These are phyloP conservation scores for Sparus aurata DNA, from an alignment of 2,797 vertebrate genomes.

Conservation along the genomic window DNA sequence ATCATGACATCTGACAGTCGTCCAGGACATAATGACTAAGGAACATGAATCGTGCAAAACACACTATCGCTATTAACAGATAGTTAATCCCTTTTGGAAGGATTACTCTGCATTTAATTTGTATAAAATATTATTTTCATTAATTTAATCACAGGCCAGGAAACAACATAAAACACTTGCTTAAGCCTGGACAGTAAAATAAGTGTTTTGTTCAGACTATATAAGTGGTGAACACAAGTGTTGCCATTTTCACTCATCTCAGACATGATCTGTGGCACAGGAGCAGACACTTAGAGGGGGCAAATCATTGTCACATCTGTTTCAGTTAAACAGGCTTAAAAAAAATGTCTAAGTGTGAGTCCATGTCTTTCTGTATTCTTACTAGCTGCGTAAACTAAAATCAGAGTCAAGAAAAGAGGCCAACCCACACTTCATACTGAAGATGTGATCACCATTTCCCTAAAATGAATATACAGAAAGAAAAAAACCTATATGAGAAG, in stretches of 20 bases:
- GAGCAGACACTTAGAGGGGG: neutral
- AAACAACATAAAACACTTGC: slow-evolving; percentile 1
- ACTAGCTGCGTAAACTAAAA: neutral
- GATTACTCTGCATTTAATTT: slow-evolving; percentile 49
- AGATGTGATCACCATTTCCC: neutral
- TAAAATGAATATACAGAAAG: neutral
- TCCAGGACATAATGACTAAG: neutral
- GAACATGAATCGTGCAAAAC: neutral
- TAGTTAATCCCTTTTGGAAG: slow-evolving; percentile 20
- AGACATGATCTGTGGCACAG: neutral
- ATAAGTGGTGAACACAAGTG: neutral
- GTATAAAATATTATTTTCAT: slow-evolving; percentile 33
- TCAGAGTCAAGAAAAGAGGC: neutral
- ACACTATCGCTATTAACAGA: neutral
- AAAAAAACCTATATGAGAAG: too few relatives aligned
- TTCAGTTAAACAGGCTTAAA: neutral
- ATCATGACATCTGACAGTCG: slow-evolving; percentile 35
- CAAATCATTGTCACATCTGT: neutral
- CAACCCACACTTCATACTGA: neutral
- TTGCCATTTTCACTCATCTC: neutral
- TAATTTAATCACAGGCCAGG: slow-evolving; percentile 11
- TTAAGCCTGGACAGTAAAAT: neutral
- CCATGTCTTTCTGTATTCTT: neutral
- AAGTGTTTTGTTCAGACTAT: neutral
- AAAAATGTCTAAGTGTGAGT: neutral